Conservation (phyloP, 2,888 invertebrate genomes). For the Parnassius glacialis region DNA sequence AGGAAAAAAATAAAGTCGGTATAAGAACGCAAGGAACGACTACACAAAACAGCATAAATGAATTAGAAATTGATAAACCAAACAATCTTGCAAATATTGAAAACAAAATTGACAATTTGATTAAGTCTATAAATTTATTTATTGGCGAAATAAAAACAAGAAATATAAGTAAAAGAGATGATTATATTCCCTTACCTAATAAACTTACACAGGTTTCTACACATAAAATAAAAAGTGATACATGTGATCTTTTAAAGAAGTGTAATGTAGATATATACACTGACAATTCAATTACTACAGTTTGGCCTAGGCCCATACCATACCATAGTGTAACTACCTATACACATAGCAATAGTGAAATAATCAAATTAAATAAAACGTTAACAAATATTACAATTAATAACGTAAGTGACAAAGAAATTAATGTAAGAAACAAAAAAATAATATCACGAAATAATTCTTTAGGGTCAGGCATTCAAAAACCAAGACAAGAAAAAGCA, state of each 20-base stretch:
- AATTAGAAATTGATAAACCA: background rate
- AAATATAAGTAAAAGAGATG: constrained; percentile 10
- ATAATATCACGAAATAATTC: constrained; percentile 37
- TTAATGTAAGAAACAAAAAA: constrained; percentile 3
- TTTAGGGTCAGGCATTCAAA: constrained; percentile 47
- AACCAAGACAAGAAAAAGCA: constrained; percentile 42
- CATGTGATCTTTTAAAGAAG: background rate
- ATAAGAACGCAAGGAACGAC: background rate
- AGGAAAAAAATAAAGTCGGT: constrained; percentile 21
- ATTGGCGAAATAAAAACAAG: constrained; percentile 7
- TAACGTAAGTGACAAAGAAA: constrained; percentile 1
- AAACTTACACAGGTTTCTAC: background rate
- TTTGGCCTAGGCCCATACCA: background rate
- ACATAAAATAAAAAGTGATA: background rate
- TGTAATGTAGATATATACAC: background rate
- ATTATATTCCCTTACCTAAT: constrained; percentile 5
- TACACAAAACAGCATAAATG: background rate
- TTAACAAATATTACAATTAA: background rate
- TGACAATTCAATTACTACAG: background rate
- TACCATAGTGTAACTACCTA: too few relatives aligned
- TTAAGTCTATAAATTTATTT: constrained; percentile 19
- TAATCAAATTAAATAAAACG: background rate
- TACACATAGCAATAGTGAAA: background rate
- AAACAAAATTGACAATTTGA: constrained; percentile 23
- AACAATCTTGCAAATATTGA: constrained; percentile 19